Evolutionary conservation across 2,113 vertebrate genomes (phyloP).

Genomic region (Tor tambroides): DNA sequence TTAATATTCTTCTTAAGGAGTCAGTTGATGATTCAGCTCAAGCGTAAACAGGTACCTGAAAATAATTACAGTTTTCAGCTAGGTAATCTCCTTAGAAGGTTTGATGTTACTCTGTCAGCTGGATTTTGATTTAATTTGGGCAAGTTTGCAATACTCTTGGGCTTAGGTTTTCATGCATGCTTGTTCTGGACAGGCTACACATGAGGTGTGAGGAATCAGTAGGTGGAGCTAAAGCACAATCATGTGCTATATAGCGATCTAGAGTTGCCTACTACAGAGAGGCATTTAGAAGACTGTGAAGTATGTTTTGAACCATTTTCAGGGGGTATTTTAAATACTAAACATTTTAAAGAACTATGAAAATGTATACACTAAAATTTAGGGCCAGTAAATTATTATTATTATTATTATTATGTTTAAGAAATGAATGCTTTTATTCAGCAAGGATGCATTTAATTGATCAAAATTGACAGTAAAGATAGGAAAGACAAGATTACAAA

Average conservation of each 20-base stretch:
- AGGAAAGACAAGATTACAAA: too few relatives aligned
- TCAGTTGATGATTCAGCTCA: background rate
- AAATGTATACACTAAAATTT: background rate
- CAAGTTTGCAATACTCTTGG: background rate
- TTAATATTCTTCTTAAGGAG: background rate
- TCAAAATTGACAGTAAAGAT: background rate
- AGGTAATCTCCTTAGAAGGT: background rate
- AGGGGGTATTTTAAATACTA: background rate
- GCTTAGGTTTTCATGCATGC: background rate
- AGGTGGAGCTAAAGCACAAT: slow-evolving; percentile 76
- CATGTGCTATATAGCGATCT: slow-evolving; percentile 43
- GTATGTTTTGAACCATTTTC: background rate
- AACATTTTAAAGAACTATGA: background rate
- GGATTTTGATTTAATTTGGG: background rate
- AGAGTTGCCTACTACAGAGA: slow-evolving; percentile 16
- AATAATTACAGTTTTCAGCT: background rate
- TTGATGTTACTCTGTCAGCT: background rate
- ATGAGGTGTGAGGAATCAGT: slow-evolving; percentile 63
- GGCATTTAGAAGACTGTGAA: background rate
- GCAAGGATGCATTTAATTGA: background rate
- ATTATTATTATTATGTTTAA: background rate
- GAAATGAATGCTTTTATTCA: background rate
- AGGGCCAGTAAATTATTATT: background rate
- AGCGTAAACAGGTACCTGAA: background rate
- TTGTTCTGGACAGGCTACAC: background rate